These are phyloP conservation scores for Schizaphis graminum DNA, from an alignment of 2,888 invertebrate species.

Conservation along the genomic window DNA sequence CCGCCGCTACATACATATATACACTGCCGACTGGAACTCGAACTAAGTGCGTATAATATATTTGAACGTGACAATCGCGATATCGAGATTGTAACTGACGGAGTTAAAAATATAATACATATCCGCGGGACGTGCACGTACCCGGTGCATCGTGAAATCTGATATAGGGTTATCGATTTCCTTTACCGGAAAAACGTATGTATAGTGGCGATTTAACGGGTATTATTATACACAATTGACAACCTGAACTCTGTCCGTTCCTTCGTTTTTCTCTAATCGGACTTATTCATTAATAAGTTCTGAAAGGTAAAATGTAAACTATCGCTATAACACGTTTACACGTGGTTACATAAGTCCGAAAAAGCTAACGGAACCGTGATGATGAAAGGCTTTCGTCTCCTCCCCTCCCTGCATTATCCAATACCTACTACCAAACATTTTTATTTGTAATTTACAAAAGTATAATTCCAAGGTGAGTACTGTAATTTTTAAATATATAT, in stretches of 20 bases:
- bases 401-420: not conserved
- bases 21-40: not conserved
- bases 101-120: slow-evolving; percentile 7
- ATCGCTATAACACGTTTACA: not conserved
- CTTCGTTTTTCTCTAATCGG: not conserved
- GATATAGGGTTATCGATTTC: not conserved
- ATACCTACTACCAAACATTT: not conserved
- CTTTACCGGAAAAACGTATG: not conserved
- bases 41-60: not conserved
- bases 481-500: not conserved
- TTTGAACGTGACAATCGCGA: not conserved
- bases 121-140: not conserved
- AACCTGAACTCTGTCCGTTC: not conserved
- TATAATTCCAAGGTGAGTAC: not conserved
- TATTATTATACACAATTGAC: not conserved
- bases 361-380: not conserved
- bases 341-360: not conserved
- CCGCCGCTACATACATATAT: not conserved
- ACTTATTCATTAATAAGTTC: not conserved
- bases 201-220: not conserved
- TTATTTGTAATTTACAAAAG: not conserved
- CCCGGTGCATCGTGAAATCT: not conserved
- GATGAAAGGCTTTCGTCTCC: too few relatives aligned
- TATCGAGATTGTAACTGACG: not conserved
- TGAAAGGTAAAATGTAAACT: not conserved